These are phyloP conservation scores for Apistogramma diplotaenia DNA, from an alignment of 2,113 vertebrate genomes.

Conservation along the genomic window DNA sequence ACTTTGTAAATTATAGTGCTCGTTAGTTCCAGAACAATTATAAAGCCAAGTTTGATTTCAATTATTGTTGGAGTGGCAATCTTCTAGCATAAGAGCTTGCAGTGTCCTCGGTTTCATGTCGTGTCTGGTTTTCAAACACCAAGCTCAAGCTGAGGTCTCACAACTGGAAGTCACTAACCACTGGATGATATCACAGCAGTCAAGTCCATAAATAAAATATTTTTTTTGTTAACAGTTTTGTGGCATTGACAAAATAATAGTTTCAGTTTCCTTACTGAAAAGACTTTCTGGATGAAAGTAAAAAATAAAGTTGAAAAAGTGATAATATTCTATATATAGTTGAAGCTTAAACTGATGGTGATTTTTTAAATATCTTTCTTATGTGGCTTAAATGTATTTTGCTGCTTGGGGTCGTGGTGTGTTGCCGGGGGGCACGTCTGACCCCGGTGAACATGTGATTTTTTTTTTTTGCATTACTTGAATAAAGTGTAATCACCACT, in stretches of 20 bases:
- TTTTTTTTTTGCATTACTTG: no score
- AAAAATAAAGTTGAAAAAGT: background rate
- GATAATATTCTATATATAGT: background rate
- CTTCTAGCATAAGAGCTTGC: background rate
- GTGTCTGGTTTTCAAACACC: background rate
- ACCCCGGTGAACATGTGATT: no score
- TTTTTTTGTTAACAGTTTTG: background rate
- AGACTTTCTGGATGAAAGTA: background rate
- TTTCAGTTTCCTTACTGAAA: background rate
- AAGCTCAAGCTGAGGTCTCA: background rate
- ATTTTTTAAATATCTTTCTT: no score
- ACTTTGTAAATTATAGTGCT: no score
- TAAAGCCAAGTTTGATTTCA: no score
- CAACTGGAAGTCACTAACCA: background rate
- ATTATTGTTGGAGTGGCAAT: no score
- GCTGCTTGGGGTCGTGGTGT: no score
- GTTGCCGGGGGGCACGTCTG: no score
- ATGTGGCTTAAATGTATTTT: no score
- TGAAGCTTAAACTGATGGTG: no score
- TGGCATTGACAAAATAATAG: background rate
- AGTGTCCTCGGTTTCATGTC: background rate
- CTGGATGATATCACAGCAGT: background rate
- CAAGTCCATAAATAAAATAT: background rate
- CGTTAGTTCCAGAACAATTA: no score
- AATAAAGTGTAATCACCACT: no score